A percentile compares a stretch with the other conserved stretches of the same genome.
phyloP scores from a whole-genome alignment of 2,797 vertebrate species.

The Danio aesculapii region DNA sequence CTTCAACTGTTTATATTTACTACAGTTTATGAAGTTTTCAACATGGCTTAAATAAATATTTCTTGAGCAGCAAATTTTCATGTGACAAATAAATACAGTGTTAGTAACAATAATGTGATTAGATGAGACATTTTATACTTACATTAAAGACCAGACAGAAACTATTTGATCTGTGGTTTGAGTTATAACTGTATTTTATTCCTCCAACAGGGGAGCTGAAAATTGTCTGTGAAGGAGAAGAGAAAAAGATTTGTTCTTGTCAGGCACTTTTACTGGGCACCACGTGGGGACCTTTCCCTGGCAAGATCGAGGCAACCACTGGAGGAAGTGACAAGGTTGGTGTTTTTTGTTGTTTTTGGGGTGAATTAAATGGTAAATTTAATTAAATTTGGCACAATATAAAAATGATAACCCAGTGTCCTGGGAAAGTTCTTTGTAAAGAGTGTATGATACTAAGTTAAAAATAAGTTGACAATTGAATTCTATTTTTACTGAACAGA shows the following conservation, averaged over 20 bases:
- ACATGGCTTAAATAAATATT: not conserved
- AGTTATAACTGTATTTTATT: constrained; percentile 12
- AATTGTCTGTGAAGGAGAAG: constrained; percentile 39
- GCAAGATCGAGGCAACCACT: constrained; percentile 52
- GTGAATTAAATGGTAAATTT: not conserved
- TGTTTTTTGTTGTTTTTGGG: constrained; percentile 1
- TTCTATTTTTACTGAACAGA: not conserved
- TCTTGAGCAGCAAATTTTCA: not conserved
- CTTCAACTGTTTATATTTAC: not conserved
- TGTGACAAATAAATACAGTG: not conserved
- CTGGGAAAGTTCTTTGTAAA: not conserved
- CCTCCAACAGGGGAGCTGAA: constrained; percentile 58
- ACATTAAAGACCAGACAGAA: not conserved
- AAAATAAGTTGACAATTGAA: not conserved
- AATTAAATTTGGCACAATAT: not conserved
- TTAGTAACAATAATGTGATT: not conserved
- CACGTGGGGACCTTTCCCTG: constrained; percentile 63
- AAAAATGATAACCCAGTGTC: not conserved
- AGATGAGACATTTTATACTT: not conserved
- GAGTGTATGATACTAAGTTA: not conserved
- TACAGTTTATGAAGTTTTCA: not conserved
- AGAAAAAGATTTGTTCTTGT: constrained; percentile 42
- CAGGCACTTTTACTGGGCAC: constrained; percentile 57
- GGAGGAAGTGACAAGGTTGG: constrained; percentile 59
- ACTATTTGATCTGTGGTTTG: not conserved